Percentiles rank a stretch among this genome's conserved stretches.
These are phyloP conservation scores for Cecropterus lyciades DNA, from an alignment of 1,140 invertebrate species.

Conservation along the genomic window DNA sequence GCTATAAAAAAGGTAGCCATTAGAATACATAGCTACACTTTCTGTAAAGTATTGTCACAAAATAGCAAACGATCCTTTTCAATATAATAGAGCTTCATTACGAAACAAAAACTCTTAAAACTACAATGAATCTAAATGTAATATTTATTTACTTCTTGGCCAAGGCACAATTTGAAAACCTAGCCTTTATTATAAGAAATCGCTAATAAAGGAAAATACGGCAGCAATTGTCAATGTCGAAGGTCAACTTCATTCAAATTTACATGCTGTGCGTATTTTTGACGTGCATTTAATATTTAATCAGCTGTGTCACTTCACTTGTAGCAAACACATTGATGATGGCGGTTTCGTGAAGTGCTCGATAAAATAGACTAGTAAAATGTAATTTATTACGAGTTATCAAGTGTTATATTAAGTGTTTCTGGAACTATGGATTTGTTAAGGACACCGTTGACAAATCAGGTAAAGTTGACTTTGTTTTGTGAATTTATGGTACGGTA, in stretches of 20 bases:
- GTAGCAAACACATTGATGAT: constrained; percentile 1
- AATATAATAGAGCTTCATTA: too few relatives aligned
- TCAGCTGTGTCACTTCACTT: constrained; percentile 12
- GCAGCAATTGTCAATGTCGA: constrained; percentile 4
- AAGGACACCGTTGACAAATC: constrained; percentile 13
- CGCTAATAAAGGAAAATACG: constrained; percentile 3
- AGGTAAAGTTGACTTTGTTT: constrained; percentile 10
- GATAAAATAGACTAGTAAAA: neutral
- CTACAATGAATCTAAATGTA: too few relatives aligned
- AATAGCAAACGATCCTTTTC: too few relatives aligned
- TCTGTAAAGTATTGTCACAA: too few relatives aligned
- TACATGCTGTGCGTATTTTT: constrained; percentile 12
- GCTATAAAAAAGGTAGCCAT: too few relatives aligned
- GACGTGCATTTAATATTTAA: constrained; percentile 21
- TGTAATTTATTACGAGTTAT: neutral
- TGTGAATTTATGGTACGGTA: too few relatives aligned
- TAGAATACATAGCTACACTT: too few relatives aligned
- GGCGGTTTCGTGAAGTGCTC: neutral
- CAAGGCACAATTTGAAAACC: too few relatives aligned
- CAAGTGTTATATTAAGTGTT: neutral
- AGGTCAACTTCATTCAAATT: constrained; percentile 2
- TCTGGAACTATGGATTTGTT: constrained; percentile 6
- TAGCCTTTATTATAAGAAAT: too few relatives aligned
- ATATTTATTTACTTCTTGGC: too few relatives aligned
- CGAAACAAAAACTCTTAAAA: too few relatives aligned